These are phyloP conservation scores for Echiichthys vipera DNA, from an alignment of 2,797 vertebrate genomes.

Conservation along the genomic window DNA sequence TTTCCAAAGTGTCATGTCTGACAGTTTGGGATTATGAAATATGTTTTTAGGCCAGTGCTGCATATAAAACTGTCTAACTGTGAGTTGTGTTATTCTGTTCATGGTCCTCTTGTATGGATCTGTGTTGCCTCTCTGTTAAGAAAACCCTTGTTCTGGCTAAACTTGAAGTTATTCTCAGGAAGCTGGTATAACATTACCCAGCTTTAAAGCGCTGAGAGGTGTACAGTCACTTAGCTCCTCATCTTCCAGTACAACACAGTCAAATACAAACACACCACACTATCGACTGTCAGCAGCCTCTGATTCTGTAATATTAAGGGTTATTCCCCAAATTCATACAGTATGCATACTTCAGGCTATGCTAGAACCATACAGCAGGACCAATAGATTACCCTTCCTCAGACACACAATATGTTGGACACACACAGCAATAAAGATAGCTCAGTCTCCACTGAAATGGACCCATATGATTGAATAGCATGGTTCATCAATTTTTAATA, in stretches of 20 bases:
- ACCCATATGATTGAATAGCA: slow-evolving; percentile 53
- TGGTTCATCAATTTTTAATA: slow-evolving; percentile 78
- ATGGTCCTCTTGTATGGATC: slow-evolving; percentile 38
- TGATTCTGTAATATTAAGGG: slow-evolving; percentile 1
- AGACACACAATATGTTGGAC: slow-evolving; percentile 40
- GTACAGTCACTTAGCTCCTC: slow-evolving; percentile 36
- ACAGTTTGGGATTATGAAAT: slow-evolving; percentile 31
- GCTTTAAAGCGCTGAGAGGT: slow-evolving; percentile 28
- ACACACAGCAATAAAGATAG: slow-evolving; percentile 41
- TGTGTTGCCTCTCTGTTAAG: slow-evolving; percentile 53
- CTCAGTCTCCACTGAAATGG: slow-evolving; percentile 48
- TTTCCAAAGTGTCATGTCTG: slow-evolving; percentile 25
- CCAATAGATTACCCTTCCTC: slow-evolving; percentile 18
- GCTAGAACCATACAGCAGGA: slow-evolving; percentile 3
- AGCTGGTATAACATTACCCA: slow-evolving; percentile 48
- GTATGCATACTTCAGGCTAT: slow-evolving; percentile 7
- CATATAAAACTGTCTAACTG: slow-evolving; percentile 6
- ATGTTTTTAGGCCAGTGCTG: slow-evolving; percentile 11
- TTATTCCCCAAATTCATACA: slow-evolving; percentile 10
- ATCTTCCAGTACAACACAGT: slow-evolving; percentile 44
- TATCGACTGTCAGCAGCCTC: slow-evolving; percentile 27
- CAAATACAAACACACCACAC: slow-evolving; percentile 54
- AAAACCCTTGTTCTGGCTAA: slow-evolving; percentile 48
- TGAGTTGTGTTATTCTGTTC: slow-evolving; percentile 30
- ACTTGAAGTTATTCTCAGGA: slow-evolving; percentile 50